phyloP scores from a whole-genome alignment of 1,140 invertebrate species.

The Temnothorax longispinosus region DNA sequence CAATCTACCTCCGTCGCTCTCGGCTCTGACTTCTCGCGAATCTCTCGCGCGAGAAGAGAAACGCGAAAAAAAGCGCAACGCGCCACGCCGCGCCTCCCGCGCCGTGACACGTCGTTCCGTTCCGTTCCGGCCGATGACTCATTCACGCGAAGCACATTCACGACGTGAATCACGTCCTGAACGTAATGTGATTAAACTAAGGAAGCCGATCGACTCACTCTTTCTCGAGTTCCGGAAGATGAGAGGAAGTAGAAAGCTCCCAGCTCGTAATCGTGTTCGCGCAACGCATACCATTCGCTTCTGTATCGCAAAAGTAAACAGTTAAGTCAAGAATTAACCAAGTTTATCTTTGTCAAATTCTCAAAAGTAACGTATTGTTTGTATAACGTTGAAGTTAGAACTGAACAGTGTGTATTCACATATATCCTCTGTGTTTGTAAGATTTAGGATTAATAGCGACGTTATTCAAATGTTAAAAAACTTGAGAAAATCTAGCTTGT shows the following conservation, averaged over 20 bases:
- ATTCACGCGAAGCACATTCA: conserved; percentile 5
- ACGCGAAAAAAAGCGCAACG: conserved; percentile 18
- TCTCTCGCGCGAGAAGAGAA: conserved; percentile 31
- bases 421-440: background rate
- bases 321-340: background rate
- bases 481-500: background rate
- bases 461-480: background rate
- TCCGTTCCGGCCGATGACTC: conserved; percentile 8
- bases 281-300: background rate
- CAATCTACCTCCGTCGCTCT: conserved; percentile 79
- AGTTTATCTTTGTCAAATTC: background rate
- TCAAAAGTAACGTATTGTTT: background rate
- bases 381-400: too few species aligned
- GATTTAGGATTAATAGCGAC: background rate
- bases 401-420: background rate
- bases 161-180: conserved; percentile 9
- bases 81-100: background rate
- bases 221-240: background rate
- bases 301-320: background rate
- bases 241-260: background rate
- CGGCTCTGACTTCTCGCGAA: conserved; percentile 68
- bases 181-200: conserved; percentile 14
- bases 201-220: background rate
- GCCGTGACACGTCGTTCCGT: background rate
- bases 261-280: background rate